Conservation (phyloP, 1,140 invertebrate species). For the Bombus pyrosoma region DNA sequence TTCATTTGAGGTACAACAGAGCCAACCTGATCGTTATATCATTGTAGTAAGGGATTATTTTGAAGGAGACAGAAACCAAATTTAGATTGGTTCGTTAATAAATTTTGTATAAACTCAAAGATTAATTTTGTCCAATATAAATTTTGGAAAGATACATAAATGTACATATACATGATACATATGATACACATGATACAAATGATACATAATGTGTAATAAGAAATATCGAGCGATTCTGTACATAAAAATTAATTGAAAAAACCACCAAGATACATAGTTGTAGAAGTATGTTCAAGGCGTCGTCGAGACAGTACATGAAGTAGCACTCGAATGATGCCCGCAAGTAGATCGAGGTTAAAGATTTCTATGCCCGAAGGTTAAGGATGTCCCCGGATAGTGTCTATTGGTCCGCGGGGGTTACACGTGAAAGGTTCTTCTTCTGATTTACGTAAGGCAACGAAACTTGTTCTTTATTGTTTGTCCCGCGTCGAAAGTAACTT, state of each 20-base stretch:
- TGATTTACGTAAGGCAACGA: slow-evolving; percentile 49
- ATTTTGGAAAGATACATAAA: no score
- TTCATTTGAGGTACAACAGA: no score
- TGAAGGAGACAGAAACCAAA: no score
- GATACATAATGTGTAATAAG: no score
- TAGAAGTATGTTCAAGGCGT: background rate
- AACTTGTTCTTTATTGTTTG: slow-evolving; percentile 11
- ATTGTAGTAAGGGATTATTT: no score
- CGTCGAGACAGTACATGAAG: slow-evolving; percentile 51
- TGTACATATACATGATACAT: background rate
- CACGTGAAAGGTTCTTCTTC: slow-evolving; percentile 32
- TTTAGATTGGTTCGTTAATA: no score
- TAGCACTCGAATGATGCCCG: slow-evolving; percentile 61
- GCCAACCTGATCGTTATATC: no score
- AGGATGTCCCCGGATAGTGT: slow-evolving; percentile 47
- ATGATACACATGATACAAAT: no score
- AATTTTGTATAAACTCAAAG: no score
- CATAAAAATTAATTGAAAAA: background rate
- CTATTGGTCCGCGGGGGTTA: slow-evolving; percentile 14
- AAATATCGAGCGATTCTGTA: background rate
- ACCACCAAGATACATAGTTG: background rate
- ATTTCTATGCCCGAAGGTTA: slow-evolving; percentile 68
- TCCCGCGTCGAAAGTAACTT: slow-evolving; percentile 42
- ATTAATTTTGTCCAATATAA: no score
- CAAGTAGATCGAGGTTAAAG: slow-evolving; percentile 69